Conservation (phyloP, 1,140 invertebrate genomes). For the Paraescarpia echinospica region DNA sequence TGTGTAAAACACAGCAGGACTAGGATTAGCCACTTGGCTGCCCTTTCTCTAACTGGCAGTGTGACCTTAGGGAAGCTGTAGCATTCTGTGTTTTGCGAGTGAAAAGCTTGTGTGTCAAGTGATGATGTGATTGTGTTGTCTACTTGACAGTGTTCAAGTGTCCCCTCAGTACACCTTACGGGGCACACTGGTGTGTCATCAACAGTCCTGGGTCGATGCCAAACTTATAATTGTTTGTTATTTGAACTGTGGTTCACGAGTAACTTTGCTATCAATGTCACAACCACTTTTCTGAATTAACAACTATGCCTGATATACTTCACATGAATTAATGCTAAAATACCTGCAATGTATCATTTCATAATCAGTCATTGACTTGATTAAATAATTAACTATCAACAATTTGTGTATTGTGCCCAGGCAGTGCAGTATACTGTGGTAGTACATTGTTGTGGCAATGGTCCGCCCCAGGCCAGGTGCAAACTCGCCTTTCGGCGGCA, state of each 20-base stretch:
- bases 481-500: not conserved
- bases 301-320: too few species aligned
- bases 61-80: not conserved
- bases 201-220: too few species aligned
- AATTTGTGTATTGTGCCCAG: too few species aligned
- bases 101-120: not conserved
- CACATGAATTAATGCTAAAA: too few species aligned
- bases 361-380: too few species aligned
- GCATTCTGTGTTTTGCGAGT: too few species aligned
- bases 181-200: not conserved
- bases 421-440: not conserved
- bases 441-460: not conserved
- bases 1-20: not conserved
- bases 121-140: not conserved
- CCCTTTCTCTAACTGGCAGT: not conserved
- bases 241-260: too few species aligned
- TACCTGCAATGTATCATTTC: too few species aligned
- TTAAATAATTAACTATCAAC: too few species aligned
- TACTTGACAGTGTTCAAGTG: not conserved
- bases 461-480: not conserved
- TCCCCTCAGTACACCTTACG: not conserved
- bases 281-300: too few species aligned
- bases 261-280: too few species aligned
- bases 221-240: too few species aligned
- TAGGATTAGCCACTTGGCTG: not conserved